phyloP scores from a whole-genome alignment of 2,888 invertebrate genomes.

The Drosophila mercatorum region DNA sequence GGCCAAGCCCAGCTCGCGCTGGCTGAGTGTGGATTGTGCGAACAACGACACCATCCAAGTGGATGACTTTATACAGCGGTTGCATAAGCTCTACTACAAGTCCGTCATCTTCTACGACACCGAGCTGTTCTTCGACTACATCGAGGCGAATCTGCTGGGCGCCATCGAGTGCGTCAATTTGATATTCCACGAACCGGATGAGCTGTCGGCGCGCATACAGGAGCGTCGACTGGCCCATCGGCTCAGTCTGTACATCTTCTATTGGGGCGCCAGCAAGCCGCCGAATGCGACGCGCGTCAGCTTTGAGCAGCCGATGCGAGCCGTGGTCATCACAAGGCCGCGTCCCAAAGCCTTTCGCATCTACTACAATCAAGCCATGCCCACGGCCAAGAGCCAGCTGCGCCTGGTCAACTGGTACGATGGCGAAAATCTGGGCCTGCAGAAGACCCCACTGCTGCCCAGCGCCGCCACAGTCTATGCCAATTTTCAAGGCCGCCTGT shows the following conservation, averaged over 20 bases:
- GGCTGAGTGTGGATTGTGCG: slow-evolving; percentile 36
- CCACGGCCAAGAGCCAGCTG: slow-evolving; percentile 87
- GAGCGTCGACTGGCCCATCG: slow-evolving; percentile 80
- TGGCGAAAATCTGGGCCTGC: slow-evolving; percentile 86
- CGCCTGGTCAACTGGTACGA: slow-evolving; percentile 91
- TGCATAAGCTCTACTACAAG: slow-evolving; percentile 79
- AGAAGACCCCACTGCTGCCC: slow-evolving; percentile 89
- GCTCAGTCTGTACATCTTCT: slow-evolving; percentile 87
- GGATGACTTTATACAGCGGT: slow-evolving; percentile 81
- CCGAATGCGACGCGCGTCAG: slow-evolving; percentile 79
- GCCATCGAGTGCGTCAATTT: slow-evolving; percentile 83
- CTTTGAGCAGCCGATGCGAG: slow-evolving; percentile 85
- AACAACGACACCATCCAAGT: slow-evolving; percentile 67
- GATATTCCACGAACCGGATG: slow-evolving; percentile 81
- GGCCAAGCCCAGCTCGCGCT: slow-evolving; percentile 34
- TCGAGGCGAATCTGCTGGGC: slow-evolving; percentile 78
- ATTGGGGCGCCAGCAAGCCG: slow-evolving; percentile 87
- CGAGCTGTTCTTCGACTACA: slow-evolving; percentile 79
- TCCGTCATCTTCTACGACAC: slow-evolving; percentile 81
- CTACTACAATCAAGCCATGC: slow-evolving; percentile 90
- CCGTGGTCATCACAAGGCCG: slow-evolving; percentile 88
- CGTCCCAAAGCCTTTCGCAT: slow-evolving; percentile 86
- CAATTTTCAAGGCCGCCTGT: slow-evolving; percentile 88
- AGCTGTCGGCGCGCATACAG: slow-evolving; percentile 73
- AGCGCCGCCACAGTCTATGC: slow-evolving; percentile 87